Conservation (phyloP, 2,113 vertebrate genomes). For the Rhea pennata region DNA sequence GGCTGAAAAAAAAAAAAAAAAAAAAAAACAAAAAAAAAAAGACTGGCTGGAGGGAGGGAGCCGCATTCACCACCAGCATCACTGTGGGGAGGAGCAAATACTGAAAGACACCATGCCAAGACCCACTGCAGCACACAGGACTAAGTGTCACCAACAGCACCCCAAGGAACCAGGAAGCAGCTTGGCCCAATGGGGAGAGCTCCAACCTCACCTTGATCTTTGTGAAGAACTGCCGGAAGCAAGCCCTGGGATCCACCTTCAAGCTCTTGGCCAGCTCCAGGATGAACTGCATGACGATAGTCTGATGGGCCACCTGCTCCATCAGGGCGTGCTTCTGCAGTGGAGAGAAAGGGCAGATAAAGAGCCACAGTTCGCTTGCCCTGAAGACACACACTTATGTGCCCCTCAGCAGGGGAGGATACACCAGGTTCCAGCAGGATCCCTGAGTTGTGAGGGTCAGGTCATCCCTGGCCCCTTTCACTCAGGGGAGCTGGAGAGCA, state of each 20-base stretch:
- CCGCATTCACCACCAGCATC: neutral
- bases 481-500: neutral
- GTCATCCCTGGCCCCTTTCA: no score
- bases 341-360: accelerated
- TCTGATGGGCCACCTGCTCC: slow-evolving; percentile 97
- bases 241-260: slow-evolving; percentile 91
- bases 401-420: no score
- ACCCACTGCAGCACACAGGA: no score
- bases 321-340: slow-evolving; percentile 89
- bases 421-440: no score
- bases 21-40: no score
- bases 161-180: neutral
- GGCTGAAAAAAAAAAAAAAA: no score
- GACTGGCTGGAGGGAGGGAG: neutral
- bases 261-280: slow-evolving; percentile 93
- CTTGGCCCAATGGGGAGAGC: no score
- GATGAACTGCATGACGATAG: slow-evolving; percentile 97
- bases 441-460: no score
- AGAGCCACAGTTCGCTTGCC: neutral
- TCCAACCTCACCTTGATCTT: slow-evolving; percentile 87
- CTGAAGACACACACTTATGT: neutral
- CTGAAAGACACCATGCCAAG: no score
- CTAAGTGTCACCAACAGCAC: no score
- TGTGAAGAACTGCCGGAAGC: slow-evolving; percentile 93
- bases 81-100: accelerated